Percentiles rank a stretch among this genome's conserved stretches.
phyloP scores from a whole-genome alignment of 2,797 vertebrate species.

The Chanos chanos region DNA sequence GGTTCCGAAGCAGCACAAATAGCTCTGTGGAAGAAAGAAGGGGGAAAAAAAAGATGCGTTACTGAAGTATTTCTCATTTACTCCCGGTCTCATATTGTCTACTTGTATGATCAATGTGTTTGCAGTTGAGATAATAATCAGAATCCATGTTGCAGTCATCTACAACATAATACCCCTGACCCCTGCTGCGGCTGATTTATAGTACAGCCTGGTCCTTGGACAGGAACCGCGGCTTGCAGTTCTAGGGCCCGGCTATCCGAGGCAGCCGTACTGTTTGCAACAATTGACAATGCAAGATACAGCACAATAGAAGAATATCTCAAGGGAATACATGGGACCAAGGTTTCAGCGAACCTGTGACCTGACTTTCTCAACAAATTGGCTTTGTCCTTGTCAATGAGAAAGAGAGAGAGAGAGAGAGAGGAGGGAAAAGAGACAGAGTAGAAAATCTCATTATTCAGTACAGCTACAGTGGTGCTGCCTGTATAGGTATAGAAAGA shows the following conservation, averaged over 20 bases:
- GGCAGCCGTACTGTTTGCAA: constrained; percentile 51
- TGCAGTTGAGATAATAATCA: constrained; percentile 62
- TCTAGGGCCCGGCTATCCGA: constrained; percentile 37
- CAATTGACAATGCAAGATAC: constrained; percentile 73
- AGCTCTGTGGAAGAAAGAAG: too few species aligned
- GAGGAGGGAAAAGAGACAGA: constrained; percentile 33
- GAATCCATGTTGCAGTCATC: constrained; percentile 65
- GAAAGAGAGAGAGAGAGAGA: constrained; percentile 35
- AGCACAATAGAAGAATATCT: constrained; percentile 61
- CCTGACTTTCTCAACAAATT: constrained; percentile 72
- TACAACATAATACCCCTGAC: constrained; percentile 60
- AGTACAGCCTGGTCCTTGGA: constrained; percentile 60
- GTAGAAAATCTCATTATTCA: constrained; percentile 46
- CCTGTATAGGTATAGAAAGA: constrained; percentile 22
- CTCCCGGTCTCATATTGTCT: constrained; percentile 7
- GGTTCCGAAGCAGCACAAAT: too few species aligned
- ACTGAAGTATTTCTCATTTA: too few species aligned
- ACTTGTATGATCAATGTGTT: constrained; percentile 61
- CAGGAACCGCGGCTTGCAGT: constrained; percentile 64
- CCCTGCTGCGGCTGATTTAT: constrained; percentile 72
- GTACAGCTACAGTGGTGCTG: constrained; percentile 2
- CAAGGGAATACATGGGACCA: constrained; percentile 60
- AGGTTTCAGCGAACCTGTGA: constrained; percentile 66
- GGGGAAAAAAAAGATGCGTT: too few species aligned
- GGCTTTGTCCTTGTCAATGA: constrained; percentile 76